Conservation (phyloP, 2,797 vertebrate species). For the Tauraco hartlaubi region DNA sequence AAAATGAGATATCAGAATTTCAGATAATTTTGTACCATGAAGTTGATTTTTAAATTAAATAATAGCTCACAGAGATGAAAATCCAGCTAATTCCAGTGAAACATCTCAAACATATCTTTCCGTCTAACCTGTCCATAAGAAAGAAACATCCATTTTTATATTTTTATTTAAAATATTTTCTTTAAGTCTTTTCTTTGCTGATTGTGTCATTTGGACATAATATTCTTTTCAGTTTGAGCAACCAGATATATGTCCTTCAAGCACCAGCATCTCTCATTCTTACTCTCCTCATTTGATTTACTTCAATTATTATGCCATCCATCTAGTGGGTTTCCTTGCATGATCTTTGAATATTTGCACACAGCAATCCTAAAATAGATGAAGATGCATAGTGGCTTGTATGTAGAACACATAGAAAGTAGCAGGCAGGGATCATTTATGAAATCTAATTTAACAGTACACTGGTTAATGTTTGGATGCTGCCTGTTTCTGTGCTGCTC, state of each 20-base stretch:
- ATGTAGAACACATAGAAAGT: slow-evolving; percentile 26
- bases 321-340: background rate
- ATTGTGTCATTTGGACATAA: background rate
- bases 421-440: slow-evolving; percentile 56
- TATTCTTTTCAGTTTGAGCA: background rate
- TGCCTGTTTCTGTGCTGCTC: slow-evolving; percentile 43
- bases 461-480: slow-evolving; percentile 40
- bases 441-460: slow-evolving; percentile 66
- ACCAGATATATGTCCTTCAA: background rate
- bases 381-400: background rate
- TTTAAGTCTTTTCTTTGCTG: background rate
- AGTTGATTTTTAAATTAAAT: background rate
- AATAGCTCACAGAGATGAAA: background rate
- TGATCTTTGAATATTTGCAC: slow-evolving; percentile 11
- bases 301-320: background rate
- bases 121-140: background rate
- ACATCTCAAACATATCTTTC: background rate
- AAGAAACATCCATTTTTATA: background rate
- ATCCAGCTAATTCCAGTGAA: background rate
- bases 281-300: slow-evolving; percentile 29
- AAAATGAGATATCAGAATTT: background rate
- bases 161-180: background rate
- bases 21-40: background rate
- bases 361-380: slow-evolving; percentile 41
- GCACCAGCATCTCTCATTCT: background rate